Evolutionary conservation across 2,113 vertebrate genomes (phyloP), one percentile per base, ranked within the genome.

Genomic region (Grus americana): DNA sequence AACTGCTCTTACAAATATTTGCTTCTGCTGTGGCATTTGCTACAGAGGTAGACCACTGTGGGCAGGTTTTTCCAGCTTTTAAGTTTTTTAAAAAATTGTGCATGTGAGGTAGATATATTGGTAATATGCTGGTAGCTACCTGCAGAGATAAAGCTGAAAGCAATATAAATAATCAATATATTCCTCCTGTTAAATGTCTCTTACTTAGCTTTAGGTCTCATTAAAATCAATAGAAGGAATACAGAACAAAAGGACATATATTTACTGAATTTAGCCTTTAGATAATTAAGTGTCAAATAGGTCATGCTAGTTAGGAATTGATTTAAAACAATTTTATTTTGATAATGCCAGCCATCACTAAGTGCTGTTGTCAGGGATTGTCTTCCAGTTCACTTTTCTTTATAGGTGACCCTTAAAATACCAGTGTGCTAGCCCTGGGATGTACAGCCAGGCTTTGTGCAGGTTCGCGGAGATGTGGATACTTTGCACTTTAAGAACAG

Each of bases 31-130:
- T 20, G 20, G 61, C 57, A 13, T 52, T 80, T 80, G 14, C 76
- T 86, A 55, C 30, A 61, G 17, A 46, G 15, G 11, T 10, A 47
- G 34, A 32, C 4, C 14, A 5, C 23, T 30, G 32, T 59, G 29
- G 32, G 15, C 22, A 40, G 6, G 5, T 40, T 70, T 76, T 40
- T 26, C 11, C 40, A 79, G 36, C 19, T 79, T 66, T 13, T 47
- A 19, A 1, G 5, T 47, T 49, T 49, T 7, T 0, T 2, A 23
- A 30, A 21, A 44, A 38, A 10, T 15, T 1, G 0, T 8, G 5
- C 23, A 8, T 29, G 6, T 44, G 32, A 50, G 19, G 15, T 29
- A 44, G n/a, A 7, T 44, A 7, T 58, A 32, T 32, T 2, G 21
- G 46, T 21, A 59, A 24, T 32, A 6, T 0, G 0, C 34, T 26